These are phyloP conservation scores for Hylaeus anthracinus DNA, from an alignment of 1,140 invertebrate species.

Conservation along the genomic window DNA sequence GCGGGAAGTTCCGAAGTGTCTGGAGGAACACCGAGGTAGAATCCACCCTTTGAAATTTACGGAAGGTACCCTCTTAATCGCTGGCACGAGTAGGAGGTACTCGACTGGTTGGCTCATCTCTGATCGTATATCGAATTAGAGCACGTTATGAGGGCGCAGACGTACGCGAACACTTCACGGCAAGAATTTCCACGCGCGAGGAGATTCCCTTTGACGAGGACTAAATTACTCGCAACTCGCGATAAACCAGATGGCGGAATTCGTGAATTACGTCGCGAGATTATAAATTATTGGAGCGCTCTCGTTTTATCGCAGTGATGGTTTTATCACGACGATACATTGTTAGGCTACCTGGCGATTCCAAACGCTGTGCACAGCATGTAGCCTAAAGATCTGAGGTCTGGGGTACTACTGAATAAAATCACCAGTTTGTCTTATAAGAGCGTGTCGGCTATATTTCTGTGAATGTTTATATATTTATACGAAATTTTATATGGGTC, in stretches of 20 bases:
- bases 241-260: neutral
- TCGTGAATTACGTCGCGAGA: neutral
- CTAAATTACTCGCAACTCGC: neutral
- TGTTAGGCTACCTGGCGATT: too few species aligned
- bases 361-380: too few species aligned
- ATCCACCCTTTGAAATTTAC: slow-evolving; percentile 32
- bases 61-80: slow-evolving; percentile 46
- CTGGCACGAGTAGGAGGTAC: slow-evolving; percentile 29
- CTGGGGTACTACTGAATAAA: too few species aligned
- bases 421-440: too few species aligned
- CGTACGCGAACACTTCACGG: neutral
- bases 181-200: neutral
- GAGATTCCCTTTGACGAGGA: neutral
- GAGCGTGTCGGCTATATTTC: too few species aligned
- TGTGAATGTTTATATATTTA: too few species aligned
- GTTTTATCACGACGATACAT: too few species aligned
- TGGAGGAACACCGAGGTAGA: neutral
- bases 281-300: too few species aligned
- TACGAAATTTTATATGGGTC: too few species aligned
- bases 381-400: too few species aligned
- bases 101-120: slow-evolving; percentile 29
- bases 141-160: slow-evolving; percentile 15
- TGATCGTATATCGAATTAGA: slow-evolving; percentile 54
- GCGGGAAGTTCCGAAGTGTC: slow-evolving; percentile 47
- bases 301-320: too few species aligned